Conservation (phyloP, 1,140 invertebrate species). For the Artemia franciscana region DNA sequence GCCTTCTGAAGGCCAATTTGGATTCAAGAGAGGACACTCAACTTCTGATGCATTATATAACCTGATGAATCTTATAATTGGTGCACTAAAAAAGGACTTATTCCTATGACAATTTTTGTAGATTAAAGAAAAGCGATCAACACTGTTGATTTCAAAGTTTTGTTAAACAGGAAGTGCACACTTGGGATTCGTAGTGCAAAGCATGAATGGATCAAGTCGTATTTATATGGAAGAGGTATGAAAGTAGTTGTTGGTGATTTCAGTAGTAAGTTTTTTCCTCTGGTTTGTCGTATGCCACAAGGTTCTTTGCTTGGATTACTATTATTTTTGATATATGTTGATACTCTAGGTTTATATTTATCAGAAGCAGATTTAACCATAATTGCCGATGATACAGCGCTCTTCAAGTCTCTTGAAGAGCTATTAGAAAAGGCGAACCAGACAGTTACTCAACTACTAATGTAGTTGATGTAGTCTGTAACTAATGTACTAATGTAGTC, state of each 20-base stretch:
- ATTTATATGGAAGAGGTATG: not conserved
- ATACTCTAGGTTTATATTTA: not conserved
- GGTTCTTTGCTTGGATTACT: not conserved
- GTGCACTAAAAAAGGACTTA: not conserved
- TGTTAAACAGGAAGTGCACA: not conserved
- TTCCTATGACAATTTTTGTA: not conserved
- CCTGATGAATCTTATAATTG: not conserved
- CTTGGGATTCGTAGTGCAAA: not conserved
- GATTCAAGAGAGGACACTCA: not conserved
- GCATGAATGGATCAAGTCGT: not conserved
- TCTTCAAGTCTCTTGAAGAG: too few species aligned
- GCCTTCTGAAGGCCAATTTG: not conserved
- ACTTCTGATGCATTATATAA: not conserved
- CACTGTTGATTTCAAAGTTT: not conserved
- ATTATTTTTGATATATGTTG: not conserved
- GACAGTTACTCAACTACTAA: too few species aligned
- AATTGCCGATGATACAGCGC: too few species aligned
- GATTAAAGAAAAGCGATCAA: not conserved
- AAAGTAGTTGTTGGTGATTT: not conserved
- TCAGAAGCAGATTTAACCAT: not conserved
- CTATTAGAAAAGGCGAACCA: too few species aligned
- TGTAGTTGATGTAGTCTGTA: too few species aligned
- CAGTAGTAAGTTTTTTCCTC: not conserved
- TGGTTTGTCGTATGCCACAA: not conserved
- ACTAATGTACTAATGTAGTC: too few species aligned